Evolutionary conservation across 92 coral and sea anemone genomes (phyloP).

Genomic region (Heteractis magnifica): DNA sequence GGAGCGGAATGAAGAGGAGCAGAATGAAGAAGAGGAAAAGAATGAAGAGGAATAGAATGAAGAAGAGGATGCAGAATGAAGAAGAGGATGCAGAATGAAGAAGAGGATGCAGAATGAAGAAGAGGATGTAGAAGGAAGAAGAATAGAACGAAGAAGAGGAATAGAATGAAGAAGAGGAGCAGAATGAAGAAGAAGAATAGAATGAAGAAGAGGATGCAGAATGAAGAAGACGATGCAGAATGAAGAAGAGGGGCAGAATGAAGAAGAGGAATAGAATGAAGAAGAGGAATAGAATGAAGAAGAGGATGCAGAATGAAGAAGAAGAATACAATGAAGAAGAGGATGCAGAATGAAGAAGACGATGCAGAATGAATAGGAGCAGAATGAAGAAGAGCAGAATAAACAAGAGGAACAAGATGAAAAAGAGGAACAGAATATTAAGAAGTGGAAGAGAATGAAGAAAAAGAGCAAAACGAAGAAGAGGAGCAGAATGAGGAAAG

Average conservation of each 20-base stretch:
- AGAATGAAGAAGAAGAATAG: background rate
- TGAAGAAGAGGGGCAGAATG: too few species aligned
- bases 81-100: too few species aligned
- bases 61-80: too few species aligned
- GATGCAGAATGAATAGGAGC: background rate
- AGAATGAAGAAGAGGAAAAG: too few species aligned
- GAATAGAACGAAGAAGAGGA: background rate
- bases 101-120: too few species aligned
- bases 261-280: background rate
- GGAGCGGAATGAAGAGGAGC: background rate
- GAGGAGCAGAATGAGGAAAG: background rate
- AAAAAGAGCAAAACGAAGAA: too few species aligned
- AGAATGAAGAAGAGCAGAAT: too few species aligned
- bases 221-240: too few species aligned
- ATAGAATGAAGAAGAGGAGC: background rate
- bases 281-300: background rate
- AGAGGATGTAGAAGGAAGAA: background rate
- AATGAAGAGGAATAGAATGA: too few species aligned
- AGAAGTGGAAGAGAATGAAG: too few species aligned
- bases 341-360: too few species aligned
- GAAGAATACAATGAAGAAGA: background rate
- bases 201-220: too few species aligned
- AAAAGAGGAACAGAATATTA: background rate
- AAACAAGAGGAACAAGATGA: background rate
- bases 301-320: background rate